Percentiles rank a stretch among this genome's conserved stretches.
phyloP scores from a whole-genome alignment of 2,797 vertebrate genomes.

The Typhlichthys eigenmanni region DNA sequence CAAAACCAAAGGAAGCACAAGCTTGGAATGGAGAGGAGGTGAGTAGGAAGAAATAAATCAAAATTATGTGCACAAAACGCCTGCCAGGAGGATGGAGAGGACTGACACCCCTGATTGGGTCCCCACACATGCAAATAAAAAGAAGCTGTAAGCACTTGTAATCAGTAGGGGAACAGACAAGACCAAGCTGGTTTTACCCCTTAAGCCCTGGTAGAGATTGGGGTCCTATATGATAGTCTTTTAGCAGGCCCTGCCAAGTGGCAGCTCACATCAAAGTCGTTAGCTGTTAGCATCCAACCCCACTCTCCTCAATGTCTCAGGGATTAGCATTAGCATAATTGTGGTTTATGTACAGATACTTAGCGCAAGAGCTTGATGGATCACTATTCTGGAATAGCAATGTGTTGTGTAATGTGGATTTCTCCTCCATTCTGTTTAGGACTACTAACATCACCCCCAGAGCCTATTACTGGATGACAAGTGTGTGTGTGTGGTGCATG shows the following conservation, averaged over 20 bases:
- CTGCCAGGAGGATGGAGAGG: conserved; percentile 58
- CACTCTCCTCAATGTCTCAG: conserved; percentile 73
- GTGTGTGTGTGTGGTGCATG: neutral
- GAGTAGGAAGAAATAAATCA: conserved; percentile 29
- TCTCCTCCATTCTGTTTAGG: conserved; percentile 65
- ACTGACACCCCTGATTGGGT: conserved; percentile 68
- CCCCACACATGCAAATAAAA: conserved; percentile 70
- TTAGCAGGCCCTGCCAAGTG: conserved; percentile 62
- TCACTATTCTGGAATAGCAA: conserved; percentile 71
- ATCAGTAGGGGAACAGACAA: conserved; percentile 75
- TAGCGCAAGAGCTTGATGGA: conserved; percentile 74
- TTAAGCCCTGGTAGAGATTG: conserved; percentile 72
- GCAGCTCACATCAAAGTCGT: conserved; percentile 77
- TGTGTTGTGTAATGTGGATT: conserved; percentile 77
- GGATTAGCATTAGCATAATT: conserved; percentile 82
- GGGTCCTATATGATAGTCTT: conserved; percentile 68
- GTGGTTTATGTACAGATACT: conserved; percentile 81
- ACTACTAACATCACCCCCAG: conserved; percentile 64
- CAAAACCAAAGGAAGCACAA: conserved; percentile 42
- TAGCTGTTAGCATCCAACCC: conserved; percentile 74
- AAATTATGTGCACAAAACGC: conserved; percentile 52
- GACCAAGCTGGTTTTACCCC: conserved; percentile 61
- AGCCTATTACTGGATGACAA: conserved; percentile 54
- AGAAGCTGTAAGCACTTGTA: conserved; percentile 75
- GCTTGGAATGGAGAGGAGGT: conserved; percentile 36